These are phyloP conservation scores for Drosophila mimetica DNA, from an alignment of 2,888 invertebrate species.

Conservation along the genomic window DNA sequence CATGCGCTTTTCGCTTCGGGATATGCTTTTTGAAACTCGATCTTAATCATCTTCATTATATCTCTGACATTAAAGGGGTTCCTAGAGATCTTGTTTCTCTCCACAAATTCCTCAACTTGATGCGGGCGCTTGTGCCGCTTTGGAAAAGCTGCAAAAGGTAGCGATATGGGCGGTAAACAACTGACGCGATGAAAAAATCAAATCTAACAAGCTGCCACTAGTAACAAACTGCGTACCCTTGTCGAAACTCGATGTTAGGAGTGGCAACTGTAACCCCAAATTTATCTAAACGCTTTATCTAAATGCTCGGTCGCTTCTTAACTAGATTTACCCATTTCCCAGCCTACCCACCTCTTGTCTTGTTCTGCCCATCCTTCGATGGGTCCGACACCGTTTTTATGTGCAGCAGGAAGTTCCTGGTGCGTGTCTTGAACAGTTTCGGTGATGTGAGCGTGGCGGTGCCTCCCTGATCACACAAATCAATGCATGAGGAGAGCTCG, in stretches of 20 bases:
- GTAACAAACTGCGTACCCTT: background rate
- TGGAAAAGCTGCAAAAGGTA: conserved; percentile 49
- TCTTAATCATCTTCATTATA: conserved; percentile 28
- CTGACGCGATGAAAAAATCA: background rate
- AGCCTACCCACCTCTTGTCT: conserved; percentile 81
- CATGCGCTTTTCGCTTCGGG: conserved; percentile 22
- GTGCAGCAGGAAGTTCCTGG: conserved; percentile 91
- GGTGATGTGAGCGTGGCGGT: conserved; percentile 94
- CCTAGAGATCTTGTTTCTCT: conserved; percentile 12
- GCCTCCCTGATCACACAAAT: conserved; percentile 93
- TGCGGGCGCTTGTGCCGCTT: conserved; percentile 44
- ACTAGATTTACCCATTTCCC: background rate
- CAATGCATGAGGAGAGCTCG: conserved; percentile 91
- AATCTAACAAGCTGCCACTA: background rate
- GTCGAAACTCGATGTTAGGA: background rate
- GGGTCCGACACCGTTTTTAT: conserved; percentile 89
- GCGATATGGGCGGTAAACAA: conserved; percentile 16
- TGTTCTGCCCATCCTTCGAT: conserved; percentile 86
- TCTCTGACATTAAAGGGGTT: conserved; percentile 1
- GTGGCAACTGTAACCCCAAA: background rate
- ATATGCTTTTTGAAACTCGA: conserved; percentile 24
- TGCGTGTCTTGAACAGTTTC: conserved; percentile 90
- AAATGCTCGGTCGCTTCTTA: background rate
- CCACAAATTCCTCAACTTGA: conserved; percentile 43
- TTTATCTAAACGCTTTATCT: background rate